Evolutionary conservation across 2,797 vertebrate species (phyloP).

Genomic region (Parotocinclus haroldoi): DNA sequence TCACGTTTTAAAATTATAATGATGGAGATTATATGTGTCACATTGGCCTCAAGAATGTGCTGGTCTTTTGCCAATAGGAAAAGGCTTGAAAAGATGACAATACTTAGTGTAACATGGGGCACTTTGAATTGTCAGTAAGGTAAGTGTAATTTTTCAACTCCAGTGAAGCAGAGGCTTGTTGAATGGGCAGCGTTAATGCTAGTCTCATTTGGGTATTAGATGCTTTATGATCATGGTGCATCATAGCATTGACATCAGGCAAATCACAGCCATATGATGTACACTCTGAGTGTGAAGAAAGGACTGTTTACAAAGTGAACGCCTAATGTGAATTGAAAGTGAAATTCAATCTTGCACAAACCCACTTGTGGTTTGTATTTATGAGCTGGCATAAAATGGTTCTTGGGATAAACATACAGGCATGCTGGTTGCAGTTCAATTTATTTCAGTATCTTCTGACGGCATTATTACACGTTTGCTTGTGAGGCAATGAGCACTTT

Average conservation of each 20-base stretch:
- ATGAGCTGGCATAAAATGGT: conserved; percentile 63
- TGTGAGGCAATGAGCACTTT: not conserved
- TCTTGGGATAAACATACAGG: too few species aligned
- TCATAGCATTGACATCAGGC: conserved; percentile 1
- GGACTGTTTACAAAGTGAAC: conserved; percentile 35
- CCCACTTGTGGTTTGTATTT: conserved; percentile 47
- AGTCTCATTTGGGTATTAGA: conserved; percentile 7
- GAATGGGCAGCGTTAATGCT: conserved; percentile 21
- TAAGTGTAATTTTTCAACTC: not conserved
- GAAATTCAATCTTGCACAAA: conserved; percentile 28
- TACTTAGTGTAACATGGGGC: conserved; percentile 2
- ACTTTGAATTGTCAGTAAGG: conserved; percentile 10
- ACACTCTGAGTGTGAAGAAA: conserved; percentile 41
- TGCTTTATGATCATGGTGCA: not conserved
- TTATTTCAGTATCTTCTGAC: too few species aligned
- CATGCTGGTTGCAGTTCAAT: too few species aligned
- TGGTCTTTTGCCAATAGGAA: conserved; percentile 17
- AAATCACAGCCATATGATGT: conserved; percentile 2
- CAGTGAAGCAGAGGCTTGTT: not conserved
- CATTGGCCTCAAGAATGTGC: conserved; percentile 28
- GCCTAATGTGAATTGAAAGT: conserved; percentile 31
- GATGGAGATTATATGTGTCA: conserved; percentile 18
- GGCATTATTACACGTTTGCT: too few species aligned
- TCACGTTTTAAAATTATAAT: conserved; percentile 41
- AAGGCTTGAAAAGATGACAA: conserved; percentile 1